Evolutionary conservation across 2,113 vertebrate species (phyloP).

Genomic region (Melozone crissalis): DNA sequence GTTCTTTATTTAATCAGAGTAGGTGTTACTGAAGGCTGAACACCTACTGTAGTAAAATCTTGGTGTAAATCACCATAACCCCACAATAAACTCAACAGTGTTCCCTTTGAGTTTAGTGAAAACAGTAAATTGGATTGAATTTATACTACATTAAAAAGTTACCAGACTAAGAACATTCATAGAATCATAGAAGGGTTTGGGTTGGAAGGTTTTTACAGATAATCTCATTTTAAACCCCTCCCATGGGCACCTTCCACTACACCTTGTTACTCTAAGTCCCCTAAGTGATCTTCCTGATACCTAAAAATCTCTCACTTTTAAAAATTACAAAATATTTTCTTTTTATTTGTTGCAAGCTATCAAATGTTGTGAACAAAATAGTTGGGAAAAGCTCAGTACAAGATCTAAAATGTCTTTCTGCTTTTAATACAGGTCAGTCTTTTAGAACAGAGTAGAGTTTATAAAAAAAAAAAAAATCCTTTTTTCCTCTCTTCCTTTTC

Average conservation of each 20-base stretch:
- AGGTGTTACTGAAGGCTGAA: background rate
- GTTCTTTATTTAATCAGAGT: background rate
- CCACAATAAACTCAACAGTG: background rate
- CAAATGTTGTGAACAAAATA: background rate
- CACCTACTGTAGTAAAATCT: background rate
- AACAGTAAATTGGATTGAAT: background rate
- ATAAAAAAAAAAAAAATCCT: background rate
- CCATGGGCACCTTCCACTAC: background rate
- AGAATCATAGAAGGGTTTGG: background rate
- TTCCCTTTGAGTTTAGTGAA: background rate
- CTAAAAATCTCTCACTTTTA: background rate
- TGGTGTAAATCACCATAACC: background rate
- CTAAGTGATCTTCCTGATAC: background rate
- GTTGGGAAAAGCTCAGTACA: background rate
- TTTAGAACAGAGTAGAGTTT: background rate
- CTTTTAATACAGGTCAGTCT: background rate
- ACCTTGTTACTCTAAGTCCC: no score
- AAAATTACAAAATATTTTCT: background rate
- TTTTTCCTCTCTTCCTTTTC: background rate
- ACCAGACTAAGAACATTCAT: background rate
- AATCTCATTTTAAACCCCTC: background rate
- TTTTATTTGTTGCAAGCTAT: background rate
- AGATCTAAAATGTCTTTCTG: background rate
- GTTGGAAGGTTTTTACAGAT: background rate
- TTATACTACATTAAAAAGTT: background rate